Evolutionary conservation across 2,113 vertebrate genomes (phyloP), one percentile per base, ranked within the genome.

Genomic region (Isurus oxyrinchus): DNA sequence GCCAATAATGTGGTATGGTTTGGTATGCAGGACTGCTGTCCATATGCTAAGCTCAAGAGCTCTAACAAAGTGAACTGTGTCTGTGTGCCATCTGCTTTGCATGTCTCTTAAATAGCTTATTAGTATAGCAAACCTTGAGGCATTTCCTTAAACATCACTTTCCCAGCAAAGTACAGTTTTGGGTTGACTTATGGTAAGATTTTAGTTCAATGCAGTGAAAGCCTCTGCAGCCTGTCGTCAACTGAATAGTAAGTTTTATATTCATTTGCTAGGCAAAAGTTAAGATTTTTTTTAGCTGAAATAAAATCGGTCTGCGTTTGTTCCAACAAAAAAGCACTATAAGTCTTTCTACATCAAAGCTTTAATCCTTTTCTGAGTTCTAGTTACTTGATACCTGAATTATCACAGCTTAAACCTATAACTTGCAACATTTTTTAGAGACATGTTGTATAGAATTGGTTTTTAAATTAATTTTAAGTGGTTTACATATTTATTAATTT

Each of bases 41-140:
- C 96, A 59, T 69, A 0, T 0, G 16, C n/a, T 57, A 40, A 44
- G 96, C 91, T 53, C 67, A 88, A 90, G 96, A 87, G 79, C 66
- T 94, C 96, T 96, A 96, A 97, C 97, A 97, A 96, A 97, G 96
- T 81, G 86, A 44, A 63, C 96, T 96, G 97, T 97, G 97, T 97
- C 97, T 96, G 86, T 97, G n/a, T 84, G 95, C 94, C 96, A 96
- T 40, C 31, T 90, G 79, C 16, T 21, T 91, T 91, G 27, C 88
- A 91, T 91, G 88, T 91, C 88, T 35, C 23, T 91, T 59, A 91
- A 91, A 91, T 91, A 59, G 88, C 88, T 59, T 59, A 61, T 91
- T 91, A 59, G 13, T 91, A 59, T 59, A 91, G 88, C 88, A 91
- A 91, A 91, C 88, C 88, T 35, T 94, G 59, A 61, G 35, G 59